Evolutionary conservation across 2,888 invertebrate genomes (phyloP).

Genomic region (Tromatobia lineatoria): DNA sequence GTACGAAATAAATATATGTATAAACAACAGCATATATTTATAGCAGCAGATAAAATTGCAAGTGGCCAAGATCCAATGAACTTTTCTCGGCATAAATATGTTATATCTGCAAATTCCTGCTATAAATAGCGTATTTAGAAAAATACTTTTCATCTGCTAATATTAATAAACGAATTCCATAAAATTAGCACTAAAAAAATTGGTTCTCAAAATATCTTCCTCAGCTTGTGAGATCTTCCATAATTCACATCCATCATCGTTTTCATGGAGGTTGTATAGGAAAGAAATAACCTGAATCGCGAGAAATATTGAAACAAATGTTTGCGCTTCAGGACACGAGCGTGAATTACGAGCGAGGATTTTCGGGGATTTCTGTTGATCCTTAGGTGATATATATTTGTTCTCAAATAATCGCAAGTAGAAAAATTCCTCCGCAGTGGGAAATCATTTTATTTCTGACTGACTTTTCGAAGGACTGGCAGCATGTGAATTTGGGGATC

Average conservation of each 20-base stretch:
- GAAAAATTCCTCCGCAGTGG: neutral
- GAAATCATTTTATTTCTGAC: neutral
- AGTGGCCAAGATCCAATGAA: too few species aligned
- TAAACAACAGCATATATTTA: too few species aligned
- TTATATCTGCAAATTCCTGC: neutral
- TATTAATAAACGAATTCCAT: neutral
- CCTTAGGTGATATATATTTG: constrained; percentile 13
- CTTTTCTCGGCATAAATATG: neutral
- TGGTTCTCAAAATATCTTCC: neutral
- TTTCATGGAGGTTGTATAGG: neutral
- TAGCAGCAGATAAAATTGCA: too few species aligned
- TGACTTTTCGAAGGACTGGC: neutral
- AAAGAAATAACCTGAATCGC: constrained; percentile 11
- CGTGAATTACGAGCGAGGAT: constrained; percentile 28
- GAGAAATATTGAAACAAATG: constrained; percentile 43
- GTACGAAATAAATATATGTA: too few species aligned
- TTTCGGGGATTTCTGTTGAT: constrained; percentile 7
- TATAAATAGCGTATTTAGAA: neutral
- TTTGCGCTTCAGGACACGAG: neutral
- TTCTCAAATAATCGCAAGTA: constrained; percentile 19
- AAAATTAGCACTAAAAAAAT: neutral
- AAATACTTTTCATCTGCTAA: neutral
- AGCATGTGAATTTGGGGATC: neutral
- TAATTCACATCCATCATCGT: neutral
- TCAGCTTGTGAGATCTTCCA: neutral